Percentiles rank a stretch among this genome's conserved stretches.
These are phyloP conservation scores for Netelia inedita DNA, from an alignment of 2,888 invertebrate genomes.

Conservation along the genomic window DNA sequence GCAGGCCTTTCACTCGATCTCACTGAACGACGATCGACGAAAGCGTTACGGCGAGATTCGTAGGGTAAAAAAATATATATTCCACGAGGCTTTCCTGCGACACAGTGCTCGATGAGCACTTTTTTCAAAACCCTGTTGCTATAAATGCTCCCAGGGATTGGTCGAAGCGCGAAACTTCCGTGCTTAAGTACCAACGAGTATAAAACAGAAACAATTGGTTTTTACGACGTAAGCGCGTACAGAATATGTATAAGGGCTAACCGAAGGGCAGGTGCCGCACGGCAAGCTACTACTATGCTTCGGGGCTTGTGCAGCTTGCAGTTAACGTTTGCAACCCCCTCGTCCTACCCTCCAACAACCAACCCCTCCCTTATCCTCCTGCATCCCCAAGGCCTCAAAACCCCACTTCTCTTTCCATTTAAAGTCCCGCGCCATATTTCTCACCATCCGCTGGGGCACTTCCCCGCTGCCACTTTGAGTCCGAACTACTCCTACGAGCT, in stretches of 20 bases:
- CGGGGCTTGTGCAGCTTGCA: slow-evolving; percentile 24
- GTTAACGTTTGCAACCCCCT: slow-evolving; percentile 7
- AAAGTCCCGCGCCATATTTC: slow-evolving; percentile 22
- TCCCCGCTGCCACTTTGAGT: not conserved
- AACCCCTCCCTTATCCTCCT: not conserved
- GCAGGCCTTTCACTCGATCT: not conserved
- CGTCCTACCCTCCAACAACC: not conserved
- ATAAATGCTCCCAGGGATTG: slow-evolving; percentile 12
- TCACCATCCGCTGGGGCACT: not conserved
- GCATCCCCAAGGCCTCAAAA: not conserved
- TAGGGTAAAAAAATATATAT: not conserved
- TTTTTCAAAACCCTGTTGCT: slow-evolving; percentile 40
- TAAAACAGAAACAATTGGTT: slow-evolving; percentile 77
- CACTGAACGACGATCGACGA: not conserved
- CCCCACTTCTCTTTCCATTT: not conserved
- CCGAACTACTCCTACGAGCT: not conserved
- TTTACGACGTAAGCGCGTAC: slow-evolving; percentile 76
- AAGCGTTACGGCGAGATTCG: not conserved
- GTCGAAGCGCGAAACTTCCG: slow-evolving; percentile 61
- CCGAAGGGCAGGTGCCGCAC: slow-evolving; percentile 38
- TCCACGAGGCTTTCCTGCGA: slow-evolving; percentile 11
- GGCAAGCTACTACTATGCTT: slow-evolving; percentile 7
- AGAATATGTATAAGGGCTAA: slow-evolving; percentile 68
- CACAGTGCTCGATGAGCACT: slow-evolving; percentile 15
- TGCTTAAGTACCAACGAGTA: slow-evolving; percentile 63